Evolutionary conservation across 2,888 invertebrate species (phyloP).

Genomic region (Sthenelais limicola): DNA sequence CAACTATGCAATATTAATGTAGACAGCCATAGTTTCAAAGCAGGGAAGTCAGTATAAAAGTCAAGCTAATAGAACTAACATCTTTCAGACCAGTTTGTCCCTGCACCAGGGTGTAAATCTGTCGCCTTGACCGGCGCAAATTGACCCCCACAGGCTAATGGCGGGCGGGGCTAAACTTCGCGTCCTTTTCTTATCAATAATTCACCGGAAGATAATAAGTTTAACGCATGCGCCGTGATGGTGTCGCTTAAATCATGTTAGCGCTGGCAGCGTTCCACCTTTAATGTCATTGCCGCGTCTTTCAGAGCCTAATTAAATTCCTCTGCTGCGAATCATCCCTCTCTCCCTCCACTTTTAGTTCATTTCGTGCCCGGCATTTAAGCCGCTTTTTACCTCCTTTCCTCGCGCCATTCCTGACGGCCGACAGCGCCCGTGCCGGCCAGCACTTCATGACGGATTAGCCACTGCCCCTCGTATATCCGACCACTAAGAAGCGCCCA

Average conservation of each 20-base stretch:
- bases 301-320: constrained; percentile 30
- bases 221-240: constrained; percentile 4
- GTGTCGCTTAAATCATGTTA: constrained; percentile 43
- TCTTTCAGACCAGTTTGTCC: no score
- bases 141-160: no score
- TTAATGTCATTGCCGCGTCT: neutral
- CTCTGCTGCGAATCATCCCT: constrained; percentile 10
- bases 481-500: constrained; percentile 7
- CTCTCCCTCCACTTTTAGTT: constrained; percentile 25
- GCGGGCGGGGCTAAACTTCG: no score
- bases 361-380: constrained; percentile 30
- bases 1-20: no score
- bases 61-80: no score
- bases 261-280: neutral
- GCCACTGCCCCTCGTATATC: constrained; percentile 14
- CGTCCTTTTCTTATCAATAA: no score
- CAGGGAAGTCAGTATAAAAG: no score
- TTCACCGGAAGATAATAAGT: no score
- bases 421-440: neutral
- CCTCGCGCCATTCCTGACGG: neutral
- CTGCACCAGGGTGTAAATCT: no score
- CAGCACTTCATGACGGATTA: constrained; percentile 33
- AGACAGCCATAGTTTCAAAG: no score
- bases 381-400: constrained; percentile 36
- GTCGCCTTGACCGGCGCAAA: no score